These are phyloP conservation scores for human DNA, from an alignment of 2,113 vertebrate genomes.

Conservation along the genomic window GRCh38 chr14:100108001-100108500, in stretches of 20 bases:
- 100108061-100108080: neutral
- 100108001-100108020: accelerated
- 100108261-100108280: neutral
- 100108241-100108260: accelerated
- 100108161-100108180: accelerated
- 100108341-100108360: neutral
- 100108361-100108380: neutral
- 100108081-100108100: neutral
- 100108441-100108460: too few relatives aligned
- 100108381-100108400: neutral
- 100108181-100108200: neutral
- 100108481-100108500: neutral
- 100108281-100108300: neutral
- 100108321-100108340: neutral
- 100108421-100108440: accelerated
- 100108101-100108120: accelerated
- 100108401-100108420: neutral
- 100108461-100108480: neutral
- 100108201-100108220: neutral
- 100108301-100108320: neutral
- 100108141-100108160: accelerated
- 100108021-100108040: neutral
- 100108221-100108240: neutral
- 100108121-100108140: accelerated
- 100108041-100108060: neutral